phyloP scores from a whole-genome alignment of 2,113 vertebrate genomes.

The Antennarius striatus region DNA sequence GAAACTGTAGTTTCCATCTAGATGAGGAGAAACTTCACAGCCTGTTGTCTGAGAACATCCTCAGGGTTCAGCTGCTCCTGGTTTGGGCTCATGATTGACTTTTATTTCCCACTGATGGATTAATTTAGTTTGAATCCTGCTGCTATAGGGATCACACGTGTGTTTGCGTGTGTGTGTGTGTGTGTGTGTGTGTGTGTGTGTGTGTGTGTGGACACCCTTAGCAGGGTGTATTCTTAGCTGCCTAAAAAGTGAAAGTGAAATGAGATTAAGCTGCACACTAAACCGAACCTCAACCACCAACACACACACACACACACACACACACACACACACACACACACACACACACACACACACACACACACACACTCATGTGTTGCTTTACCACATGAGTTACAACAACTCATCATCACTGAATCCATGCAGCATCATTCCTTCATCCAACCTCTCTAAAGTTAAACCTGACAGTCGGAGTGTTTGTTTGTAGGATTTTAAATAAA shows the following conservation, averaged over 20 bases:
- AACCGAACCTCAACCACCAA: slow-evolving; percentile 31
- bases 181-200: slow-evolving; percentile 16
- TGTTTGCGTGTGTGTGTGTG: too few species aligned
- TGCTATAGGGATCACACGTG: too few species aligned
- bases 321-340: slow-evolving; percentile 11
- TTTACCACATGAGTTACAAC: not conserved
- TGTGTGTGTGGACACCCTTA: slow-evolving; percentile 28
- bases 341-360: slow-evolving; percentile 14
- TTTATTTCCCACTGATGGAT: slow-evolving; percentile 8
- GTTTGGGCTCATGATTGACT: slow-evolving; percentile 5
- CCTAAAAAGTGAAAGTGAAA: slow-evolving; percentile 61
- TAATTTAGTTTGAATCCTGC: too few species aligned
- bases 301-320: slow-evolving; percentile 21
- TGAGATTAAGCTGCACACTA: slow-evolving; percentile 67
- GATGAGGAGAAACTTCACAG: slow-evolving; percentile 28
- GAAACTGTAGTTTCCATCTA: slow-evolving; percentile 37
- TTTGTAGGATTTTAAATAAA: too few species aligned
- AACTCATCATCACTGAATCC: too few species aligned
- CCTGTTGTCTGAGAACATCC: slow-evolving; percentile 28
- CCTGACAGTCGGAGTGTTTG: too few species aligned
- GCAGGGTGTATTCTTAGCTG: slow-evolving; percentile 63
- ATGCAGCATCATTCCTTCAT: too few species aligned
- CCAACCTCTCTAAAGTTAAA: too few species aligned
- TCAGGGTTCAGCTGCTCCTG: slow-evolving; percentile 19
- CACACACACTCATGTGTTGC: slow-evolving; percentile 9